Evolutionary conservation across 1,140 invertebrate genomes (phyloP).

Genomic region (Drosophila sechellia): DNA sequence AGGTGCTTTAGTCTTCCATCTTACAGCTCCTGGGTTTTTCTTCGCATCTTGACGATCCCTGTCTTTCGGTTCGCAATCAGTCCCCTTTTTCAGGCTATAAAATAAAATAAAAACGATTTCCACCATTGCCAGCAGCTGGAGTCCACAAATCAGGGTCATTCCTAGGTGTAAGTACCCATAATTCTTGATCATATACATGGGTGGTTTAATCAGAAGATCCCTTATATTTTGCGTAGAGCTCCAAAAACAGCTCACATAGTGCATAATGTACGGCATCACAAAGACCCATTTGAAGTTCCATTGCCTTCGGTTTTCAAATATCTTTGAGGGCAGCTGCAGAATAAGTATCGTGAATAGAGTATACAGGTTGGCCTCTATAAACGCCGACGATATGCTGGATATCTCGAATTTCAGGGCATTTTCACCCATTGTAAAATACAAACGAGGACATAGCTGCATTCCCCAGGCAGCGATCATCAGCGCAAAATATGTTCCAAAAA

Average conservation of each 20-base stretch:
- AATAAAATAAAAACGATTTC: background rate
- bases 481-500: background rate
- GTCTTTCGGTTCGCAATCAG: background rate
- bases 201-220: background rate
- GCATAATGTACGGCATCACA: slow-evolving; percentile 11
- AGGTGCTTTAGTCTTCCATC: slow-evolving; percentile 6
- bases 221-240: background rate
- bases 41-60: too few species aligned
- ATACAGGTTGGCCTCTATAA: slow-evolving; percentile 3
- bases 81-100: background rate
- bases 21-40: background rate
- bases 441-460: background rate
- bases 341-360: background rate
- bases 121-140: slow-evolving; percentile 1
- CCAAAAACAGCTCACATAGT: background rate
- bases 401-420: background rate
- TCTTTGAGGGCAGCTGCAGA: background rate
- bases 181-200: background rate
- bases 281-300: slow-evolving; percentile 14
- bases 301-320: background rate
- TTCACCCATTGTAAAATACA: background rate
- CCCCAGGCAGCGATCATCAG: slow-evolving; percentile 13
- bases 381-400: background rate
- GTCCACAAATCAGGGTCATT: background rate
- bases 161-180: background rate